Base-by-base conservation (phyloP, 1,140 invertebrate species). In the Teleogryllus occipitalis region DNA sequence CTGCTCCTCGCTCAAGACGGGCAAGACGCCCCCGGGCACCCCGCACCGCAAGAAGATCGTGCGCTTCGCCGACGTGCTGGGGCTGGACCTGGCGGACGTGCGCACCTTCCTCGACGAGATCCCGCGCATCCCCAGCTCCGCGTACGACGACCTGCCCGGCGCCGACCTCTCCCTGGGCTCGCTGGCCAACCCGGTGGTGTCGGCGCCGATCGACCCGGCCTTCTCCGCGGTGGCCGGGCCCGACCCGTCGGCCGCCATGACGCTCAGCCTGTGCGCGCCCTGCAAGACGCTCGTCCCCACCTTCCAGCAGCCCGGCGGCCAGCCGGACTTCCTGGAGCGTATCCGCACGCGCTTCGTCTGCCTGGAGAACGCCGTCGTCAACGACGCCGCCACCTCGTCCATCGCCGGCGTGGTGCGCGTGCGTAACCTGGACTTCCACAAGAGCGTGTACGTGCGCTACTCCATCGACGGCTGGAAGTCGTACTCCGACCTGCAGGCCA, bases 1-100 rank as follows among this genome's bases (percentile, higher is more conserved):
- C 77, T 94, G 93, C 84, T 96, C 96, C 0, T 97, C 95, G 0
- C 85, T 98, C 18, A 97, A 96, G 87, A 93, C 93, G 0, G 93
- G 94, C 0, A 97, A 97, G 87, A 97, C 95, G 0, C 96, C 96
- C 27, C 96, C 96, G 0, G 94, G 94, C 4, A 96, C 95, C 12
- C 95, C 95, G 0, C 92, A 93, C 6, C 88, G 93, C 0, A 98
- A 98, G 85, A 98, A 98, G 86, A 97, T 97, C 54, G 97, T 98
- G 0, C 89, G 97, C 21, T 99, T 99, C 85, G 97, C 97, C 0
- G 97, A 98, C 84, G 96, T 95, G 1, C 87, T 99, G 48, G 97
- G 97, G 0, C 87, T 98, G 8, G 97, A 98, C 87, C 87, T 99
- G 81, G 96, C 95, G 14, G 95, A 96, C 83, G 93, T 98, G 0